phyloP scores from a whole-genome alignment of 2,888 invertebrate genomes.

The Schrankia costaestrigalis region DNA sequence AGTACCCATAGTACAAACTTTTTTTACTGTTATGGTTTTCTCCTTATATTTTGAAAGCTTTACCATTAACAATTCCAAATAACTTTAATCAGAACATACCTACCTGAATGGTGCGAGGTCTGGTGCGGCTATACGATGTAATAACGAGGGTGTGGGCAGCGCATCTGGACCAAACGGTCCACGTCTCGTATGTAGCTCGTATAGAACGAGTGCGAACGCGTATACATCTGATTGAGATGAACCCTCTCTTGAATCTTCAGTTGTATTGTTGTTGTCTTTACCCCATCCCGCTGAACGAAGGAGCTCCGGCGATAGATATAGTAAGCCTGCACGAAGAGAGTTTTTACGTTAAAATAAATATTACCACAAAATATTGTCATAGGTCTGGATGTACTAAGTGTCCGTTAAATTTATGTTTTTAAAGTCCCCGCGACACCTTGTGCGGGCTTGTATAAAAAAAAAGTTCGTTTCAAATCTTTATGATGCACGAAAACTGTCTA shows the following conservation, averaged over 20 bases:
- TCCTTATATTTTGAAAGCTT: too few species aligned
- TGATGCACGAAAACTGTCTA: too few species aligned
- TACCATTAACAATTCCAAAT: too few species aligned
- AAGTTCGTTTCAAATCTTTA: too few species aligned
- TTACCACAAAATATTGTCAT: not conserved
- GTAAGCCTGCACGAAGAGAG: constrained; percentile 79
- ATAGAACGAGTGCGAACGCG: constrained; percentile 92
- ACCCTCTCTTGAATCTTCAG: constrained; percentile 68
- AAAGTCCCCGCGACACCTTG: not conserved
- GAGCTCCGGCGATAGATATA: constrained; percentile 91
- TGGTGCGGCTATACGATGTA: constrained; percentile 80
- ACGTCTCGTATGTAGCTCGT: constrained; percentile 91
- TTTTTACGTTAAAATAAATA: not conserved
- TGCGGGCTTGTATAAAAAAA: too few species aligned
- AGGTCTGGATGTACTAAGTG: too few species aligned
- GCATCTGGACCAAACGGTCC: constrained; percentile 91
- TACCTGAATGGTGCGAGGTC: constrained; percentile 81
- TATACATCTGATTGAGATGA: constrained; percentile 91
- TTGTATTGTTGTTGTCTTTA: constrained; percentile 42
- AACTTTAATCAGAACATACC: too few species aligned
- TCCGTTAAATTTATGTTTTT: too few species aligned
- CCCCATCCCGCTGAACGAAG: constrained; percentile 78
- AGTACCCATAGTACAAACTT: too few species aligned
- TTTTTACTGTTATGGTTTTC: too few species aligned
- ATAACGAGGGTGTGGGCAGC: constrained; percentile 83